These are phyloP conservation scores for Terrapene triunguis DNA, from an alignment of 2,113 vertebrate species.

Conservation along the genomic window DNA sequence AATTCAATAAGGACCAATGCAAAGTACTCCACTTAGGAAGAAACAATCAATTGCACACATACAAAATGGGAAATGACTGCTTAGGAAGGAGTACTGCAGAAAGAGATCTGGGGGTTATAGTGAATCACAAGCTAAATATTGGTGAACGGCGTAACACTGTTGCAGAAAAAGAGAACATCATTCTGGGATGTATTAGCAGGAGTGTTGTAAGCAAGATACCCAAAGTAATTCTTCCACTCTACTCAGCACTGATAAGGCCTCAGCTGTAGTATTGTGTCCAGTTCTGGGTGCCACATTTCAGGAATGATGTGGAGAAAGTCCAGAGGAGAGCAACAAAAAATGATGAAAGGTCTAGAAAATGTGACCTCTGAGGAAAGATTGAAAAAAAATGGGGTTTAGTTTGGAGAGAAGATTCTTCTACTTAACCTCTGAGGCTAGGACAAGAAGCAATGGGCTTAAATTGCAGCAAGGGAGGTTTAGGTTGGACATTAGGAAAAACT, in stretches of 20 bases:
- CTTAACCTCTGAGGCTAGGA: background rate
- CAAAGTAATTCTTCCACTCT: background rate
- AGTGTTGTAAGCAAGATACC: background rate
- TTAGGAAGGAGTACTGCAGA: background rate
- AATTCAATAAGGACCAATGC: background rate
- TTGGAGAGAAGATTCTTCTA: background rate
- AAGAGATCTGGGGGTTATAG: background rate
- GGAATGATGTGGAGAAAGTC: background rate
- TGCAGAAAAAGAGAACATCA: background rate
- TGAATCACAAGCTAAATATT: background rate
- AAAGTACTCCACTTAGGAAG: background rate
- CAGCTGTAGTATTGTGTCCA: background rate
- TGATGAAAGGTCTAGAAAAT: background rate
- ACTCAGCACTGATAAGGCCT: background rate
- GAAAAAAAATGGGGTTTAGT: background rate
- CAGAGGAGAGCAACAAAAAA: background rate
- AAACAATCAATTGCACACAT: background rate
- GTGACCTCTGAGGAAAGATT: background rate
- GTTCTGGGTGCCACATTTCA: background rate
- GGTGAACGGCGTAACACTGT: background rate
- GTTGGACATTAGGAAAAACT: background rate
- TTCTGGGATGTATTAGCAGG: background rate
- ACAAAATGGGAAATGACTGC: background rate
- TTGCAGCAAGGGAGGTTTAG: background rate
- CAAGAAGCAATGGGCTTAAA: background rate